These are phyloP conservation scores for Scaptodrosophila lebanonensis DNA, from an alignment of 1,140 invertebrate genomes.

Conservation along the genomic window DNA sequence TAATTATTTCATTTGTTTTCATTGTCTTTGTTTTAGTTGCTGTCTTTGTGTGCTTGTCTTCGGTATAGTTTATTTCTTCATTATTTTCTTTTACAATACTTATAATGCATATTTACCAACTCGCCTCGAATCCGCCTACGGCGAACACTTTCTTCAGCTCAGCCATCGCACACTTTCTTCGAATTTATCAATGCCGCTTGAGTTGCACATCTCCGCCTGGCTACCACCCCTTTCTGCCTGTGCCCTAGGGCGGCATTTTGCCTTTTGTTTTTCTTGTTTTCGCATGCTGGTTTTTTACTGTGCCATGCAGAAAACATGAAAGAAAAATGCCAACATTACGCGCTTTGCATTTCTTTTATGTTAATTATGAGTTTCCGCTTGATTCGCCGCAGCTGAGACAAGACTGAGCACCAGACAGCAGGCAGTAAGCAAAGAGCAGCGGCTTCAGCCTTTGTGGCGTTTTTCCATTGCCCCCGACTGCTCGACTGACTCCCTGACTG, in stretches of 20 bases:
- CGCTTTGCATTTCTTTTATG: constrained; percentile 52
- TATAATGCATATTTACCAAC: constrained; percentile 47
- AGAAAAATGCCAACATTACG: constrained; percentile 60
- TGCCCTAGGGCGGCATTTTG: constrained; percentile 42
- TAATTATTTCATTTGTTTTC: constrained; percentile 65
- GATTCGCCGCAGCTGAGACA: constrained; percentile 25
- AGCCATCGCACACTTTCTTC: constrained; percentile 46
- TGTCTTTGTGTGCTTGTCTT: too few relatives aligned
- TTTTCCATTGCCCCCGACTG: too few relatives aligned
- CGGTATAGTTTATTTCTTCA: constrained; percentile 34
- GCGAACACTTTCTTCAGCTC: constrained; percentile 69
- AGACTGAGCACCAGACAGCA: too few relatives aligned
- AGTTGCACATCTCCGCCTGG: constrained; percentile 28
- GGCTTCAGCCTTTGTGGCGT: too few relatives aligned
- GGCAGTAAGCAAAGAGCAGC: too few relatives aligned
- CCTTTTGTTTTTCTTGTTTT: constrained; percentile 60
- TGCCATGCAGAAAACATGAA: neutral
- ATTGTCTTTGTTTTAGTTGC: constrained; percentile 32
- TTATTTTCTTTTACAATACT: constrained; percentile 28
- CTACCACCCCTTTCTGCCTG: neutral
- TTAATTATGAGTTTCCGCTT: constrained; percentile 68
- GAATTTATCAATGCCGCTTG: constrained; percentile 30
- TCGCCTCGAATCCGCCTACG: constrained; percentile 9
- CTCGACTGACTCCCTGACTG: too few relatives aligned
- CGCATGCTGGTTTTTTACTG: constrained; percentile 42